These are phyloP conservation scores for Galagoides demidoff DNA, from an alignment of 2,797 vertebrate species.

Conservation along the genomic window DNA sequence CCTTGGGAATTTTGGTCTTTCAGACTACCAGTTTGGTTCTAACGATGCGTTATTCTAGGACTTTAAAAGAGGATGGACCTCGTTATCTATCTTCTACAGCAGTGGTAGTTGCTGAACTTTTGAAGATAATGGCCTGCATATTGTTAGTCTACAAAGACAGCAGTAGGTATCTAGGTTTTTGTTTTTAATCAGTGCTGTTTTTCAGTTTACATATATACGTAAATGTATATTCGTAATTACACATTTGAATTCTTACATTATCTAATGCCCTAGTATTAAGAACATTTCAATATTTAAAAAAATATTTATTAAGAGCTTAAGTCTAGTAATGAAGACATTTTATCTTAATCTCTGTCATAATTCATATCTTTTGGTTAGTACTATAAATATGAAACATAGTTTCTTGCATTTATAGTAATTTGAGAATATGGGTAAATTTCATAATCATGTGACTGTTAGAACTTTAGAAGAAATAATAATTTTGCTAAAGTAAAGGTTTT, in stretches of 20 bases:
- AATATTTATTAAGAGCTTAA: conserved; percentile 23
- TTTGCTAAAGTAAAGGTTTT: conserved; percentile 24
- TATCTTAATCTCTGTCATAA: background rate
- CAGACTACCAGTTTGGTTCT: conserved; percentile 98
- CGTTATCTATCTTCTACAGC: conserved; percentile 98
- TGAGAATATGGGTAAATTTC: conserved; percentile 39
- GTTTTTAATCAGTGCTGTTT: background rate
- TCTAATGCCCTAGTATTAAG: background rate
- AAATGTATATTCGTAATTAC: background rate
- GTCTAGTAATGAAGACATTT: background rate
- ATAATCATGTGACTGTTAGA: conserved; percentile 10
- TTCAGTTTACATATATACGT: background rate
- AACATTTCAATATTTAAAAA: background rate
- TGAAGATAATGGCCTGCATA: conserved; percentile 96
- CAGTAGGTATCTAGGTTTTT: conserved; percentile 85
- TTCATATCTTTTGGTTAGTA: conserved; percentile 14
- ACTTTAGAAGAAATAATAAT: background rate
- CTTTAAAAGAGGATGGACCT: conserved; percentile 95
- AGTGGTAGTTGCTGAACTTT: conserved; percentile 95
- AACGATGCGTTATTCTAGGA: conserved; percentile 98
- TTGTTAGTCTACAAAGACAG: conserved; percentile 96
- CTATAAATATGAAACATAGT: background rate
- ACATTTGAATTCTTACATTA: conserved; percentile 34
- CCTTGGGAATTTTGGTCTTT: conserved; percentile 97
- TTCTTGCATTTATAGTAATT: conserved; percentile 40